A percentile compares a stretch with the other conserved stretches of the same genome.
phyloP scores from a whole-genome alignment of 2,113 vertebrate genomes.

The Spheniscus mendiculus region DNA sequence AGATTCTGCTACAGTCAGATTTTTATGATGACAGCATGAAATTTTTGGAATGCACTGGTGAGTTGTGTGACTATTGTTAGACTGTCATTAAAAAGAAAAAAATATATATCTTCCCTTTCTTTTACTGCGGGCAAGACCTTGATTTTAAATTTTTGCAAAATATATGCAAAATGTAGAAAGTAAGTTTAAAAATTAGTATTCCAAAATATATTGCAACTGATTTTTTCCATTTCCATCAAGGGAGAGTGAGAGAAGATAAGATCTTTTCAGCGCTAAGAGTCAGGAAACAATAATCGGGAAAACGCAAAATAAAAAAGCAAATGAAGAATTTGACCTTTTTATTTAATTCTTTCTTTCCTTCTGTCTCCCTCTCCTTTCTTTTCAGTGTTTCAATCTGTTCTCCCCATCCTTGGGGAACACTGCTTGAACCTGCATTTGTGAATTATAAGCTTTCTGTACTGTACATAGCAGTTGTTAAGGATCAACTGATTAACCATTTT shows the following conservation, averaged over 20 bases:
- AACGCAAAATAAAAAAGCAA: conserved; percentile 44
- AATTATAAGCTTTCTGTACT: conserved; percentile 59
- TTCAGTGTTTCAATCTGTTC: conserved; percentile 53
- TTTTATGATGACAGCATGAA: conserved; percentile 81
- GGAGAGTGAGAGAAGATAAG: not conserved
- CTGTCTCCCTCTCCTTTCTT: not conserved
- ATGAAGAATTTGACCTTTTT: conserved; percentile 51
- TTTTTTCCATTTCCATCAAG: not conserved
- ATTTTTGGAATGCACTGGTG: conserved; percentile 78
- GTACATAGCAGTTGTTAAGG: conserved; percentile 28
- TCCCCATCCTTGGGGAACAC: conserved; percentile 44
- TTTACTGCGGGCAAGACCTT: not conserved
- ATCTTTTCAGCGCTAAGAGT: conserved; percentile 13
- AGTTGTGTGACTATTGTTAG: conserved; percentile 67
- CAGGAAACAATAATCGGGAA: conserved; percentile 2
- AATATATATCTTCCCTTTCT: not conserved
- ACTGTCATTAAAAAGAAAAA: conserved; percentile 43
- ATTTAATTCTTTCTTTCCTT: conserved; percentile 23
- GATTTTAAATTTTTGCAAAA: not conserved
- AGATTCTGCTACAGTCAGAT: conserved; percentile 67
- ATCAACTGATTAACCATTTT: conserved; percentile 71
- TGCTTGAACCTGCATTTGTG: conserved; percentile 60
- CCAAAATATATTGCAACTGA: not conserved
- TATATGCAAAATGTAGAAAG: not conserved
- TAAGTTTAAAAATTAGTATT: not conserved